Base-by-base conservation (phyloP, 2,888 invertebrate genomes). In the Dynastes grantii region DNA sequence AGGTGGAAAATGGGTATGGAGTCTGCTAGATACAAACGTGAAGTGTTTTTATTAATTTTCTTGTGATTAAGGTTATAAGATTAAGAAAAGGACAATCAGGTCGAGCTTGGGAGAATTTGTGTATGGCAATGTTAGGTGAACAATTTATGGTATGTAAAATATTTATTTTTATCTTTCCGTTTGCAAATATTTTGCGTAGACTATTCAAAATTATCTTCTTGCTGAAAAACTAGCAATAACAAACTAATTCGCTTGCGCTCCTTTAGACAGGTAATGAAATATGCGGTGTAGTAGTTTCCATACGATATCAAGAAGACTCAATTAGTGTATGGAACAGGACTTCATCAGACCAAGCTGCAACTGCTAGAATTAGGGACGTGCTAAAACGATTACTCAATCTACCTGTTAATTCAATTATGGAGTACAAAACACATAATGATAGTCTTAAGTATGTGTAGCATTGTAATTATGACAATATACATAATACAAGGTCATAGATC, bases 71-170 rank as follows among this genome's bases (percentile, higher is more conserved):
- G 92, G 91, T 92, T 84, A 95, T 99, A 82, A 92, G 98, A 83
- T 91, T 99, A 88, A 94, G 97, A 87, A 98, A 98, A 91, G 96
- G 97, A 82, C 93, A 98, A 89, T 97, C 97, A 70, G 97, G 97
- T 51, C 93, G 98, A 81, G 98, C 98, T 87, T 99, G 99, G 99
- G 99, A 99, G 90, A 99, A 99, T 90, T 92, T 99, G 77, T 95
- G 99, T 85, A 94, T 99, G 92, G 99, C 99, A 81, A 97, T 99
- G 95, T 90, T 99, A 84, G 99, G 99, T 3, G 99, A 99, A 89
- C 98, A 99, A 91, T 99, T 99, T 91, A 96, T 98, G 94, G 98
- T 89, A 79, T 58, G 65, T 64, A 55, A 40, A 64, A 45, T 9
- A 11, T 45, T 45, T 2, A 11, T 9, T 11, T 11, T 45, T 45